phyloP scores from a whole-genome alignment of 2,888 invertebrate species.

The Meghimatium bilineatum region DNA sequence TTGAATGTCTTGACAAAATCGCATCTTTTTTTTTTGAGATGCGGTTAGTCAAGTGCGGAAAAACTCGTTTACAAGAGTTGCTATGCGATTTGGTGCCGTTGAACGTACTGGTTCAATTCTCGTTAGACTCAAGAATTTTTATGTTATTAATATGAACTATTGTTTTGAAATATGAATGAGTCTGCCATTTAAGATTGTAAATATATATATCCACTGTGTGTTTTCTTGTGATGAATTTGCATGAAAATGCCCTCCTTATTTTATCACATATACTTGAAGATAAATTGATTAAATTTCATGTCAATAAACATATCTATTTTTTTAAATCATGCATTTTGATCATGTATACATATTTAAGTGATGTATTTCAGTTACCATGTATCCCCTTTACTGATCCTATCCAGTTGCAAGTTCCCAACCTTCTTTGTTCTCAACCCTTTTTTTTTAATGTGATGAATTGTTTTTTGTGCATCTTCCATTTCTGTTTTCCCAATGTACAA shows the following conservation, averaged over 20 bases:
- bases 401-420: background rate
- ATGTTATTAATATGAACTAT: no score
- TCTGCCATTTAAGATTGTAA: no score
- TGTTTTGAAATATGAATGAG: no score
- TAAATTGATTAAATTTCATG: background rate
- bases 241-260: background rate
- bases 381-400: background rate
- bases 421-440: background rate
- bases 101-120: no score
- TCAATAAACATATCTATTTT: background rate
- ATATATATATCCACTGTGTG: background rate
- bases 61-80: no score
- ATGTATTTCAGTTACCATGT: background rate
- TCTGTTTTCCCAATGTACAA: background rate
- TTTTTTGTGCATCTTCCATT: background rate
- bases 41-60: no score
- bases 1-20: no score
- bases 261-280: background rate
- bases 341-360: background rate
- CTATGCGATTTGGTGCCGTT: no score
- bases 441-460: background rate
- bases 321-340: background rate
- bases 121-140: no score
- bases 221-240: constrained; percentile 5
- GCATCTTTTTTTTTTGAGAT: no score